Conservation (phyloP, 1,140 invertebrate genomes). For the Drosophila mojavensis region DNA sequence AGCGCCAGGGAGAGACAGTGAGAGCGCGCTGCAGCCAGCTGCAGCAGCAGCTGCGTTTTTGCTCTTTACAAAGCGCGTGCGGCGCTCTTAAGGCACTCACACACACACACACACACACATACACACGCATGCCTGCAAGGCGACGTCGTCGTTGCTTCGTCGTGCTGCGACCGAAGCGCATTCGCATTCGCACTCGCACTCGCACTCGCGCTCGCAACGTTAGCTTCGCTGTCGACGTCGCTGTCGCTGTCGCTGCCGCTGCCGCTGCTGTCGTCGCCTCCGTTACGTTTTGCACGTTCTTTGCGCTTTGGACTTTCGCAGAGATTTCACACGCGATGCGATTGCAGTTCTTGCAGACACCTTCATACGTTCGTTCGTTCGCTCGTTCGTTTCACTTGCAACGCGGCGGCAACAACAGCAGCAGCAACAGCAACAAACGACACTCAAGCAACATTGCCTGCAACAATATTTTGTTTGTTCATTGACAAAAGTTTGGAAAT, state of each 20-base stretch:
- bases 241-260: conserved; percentile 22
- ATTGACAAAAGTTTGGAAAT: not conserved
- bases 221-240: conserved; percentile 28
- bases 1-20: conserved; percentile 1
- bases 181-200: conserved; percentile 46
- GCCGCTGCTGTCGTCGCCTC: conserved; percentile 44
- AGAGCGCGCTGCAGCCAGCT: conserved; percentile 37
- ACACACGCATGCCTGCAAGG: conserved; percentile 49
- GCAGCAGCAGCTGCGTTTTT: conserved; percentile 65
- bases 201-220: conserved; percentile 43
- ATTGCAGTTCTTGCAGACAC: conserved; percentile 84
- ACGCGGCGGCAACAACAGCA: conserved; percentile 46
- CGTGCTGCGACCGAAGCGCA: conserved; percentile 54
- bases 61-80: conserved; percentile 69
- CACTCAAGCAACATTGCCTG: not conserved
- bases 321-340: conserved; percentile 84
- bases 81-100: conserved; percentile 66
- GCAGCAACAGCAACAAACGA: conserved; percentile 27
- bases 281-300: conserved; percentile 67
- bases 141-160: conserved; percentile 27
- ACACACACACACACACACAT: conserved; percentile 29
- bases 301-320: conserved; percentile 83
- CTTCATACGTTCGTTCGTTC: conserved; percentile 84
- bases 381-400: conserved; percentile 74
- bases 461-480: conserved; percentile 5